Conservation (phyloP, 1,140 invertebrate species). For the Pygmarrhopalites habei region DNA sequence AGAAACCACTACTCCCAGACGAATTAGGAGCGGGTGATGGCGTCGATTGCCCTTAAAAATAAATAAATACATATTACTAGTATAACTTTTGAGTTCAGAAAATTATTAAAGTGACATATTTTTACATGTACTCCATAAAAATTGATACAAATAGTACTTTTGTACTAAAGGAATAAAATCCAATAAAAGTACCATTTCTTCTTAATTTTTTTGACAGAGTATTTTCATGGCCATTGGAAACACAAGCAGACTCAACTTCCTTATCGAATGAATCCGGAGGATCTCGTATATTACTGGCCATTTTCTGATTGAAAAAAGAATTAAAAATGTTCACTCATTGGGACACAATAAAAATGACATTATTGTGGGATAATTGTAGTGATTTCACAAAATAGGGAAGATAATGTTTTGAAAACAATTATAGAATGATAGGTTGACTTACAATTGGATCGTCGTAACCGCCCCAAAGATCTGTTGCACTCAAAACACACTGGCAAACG, state of each 20-base stretch:
- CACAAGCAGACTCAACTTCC: slow-evolving; percentile 4
- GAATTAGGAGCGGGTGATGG: slow-evolving; percentile 58
- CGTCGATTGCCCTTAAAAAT: slow-evolving; percentile 41
- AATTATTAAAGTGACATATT: no score
- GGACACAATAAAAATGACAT: no score
- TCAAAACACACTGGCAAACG: slow-evolving; percentile 34
- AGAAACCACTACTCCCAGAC: slow-evolving; percentile 73
- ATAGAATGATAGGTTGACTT: no score
- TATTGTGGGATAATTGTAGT: no score
- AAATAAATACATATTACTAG: not conserved
- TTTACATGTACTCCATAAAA: no score
- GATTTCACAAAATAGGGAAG: no score
- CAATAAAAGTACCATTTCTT: slow-evolving; percentile 35
- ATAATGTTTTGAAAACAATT: no score
- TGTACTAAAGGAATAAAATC: no score
- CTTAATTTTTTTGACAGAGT: slow-evolving; percentile 24
- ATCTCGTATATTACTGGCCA: slow-evolving; percentile 24
- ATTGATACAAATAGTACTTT: slow-evolving; percentile 9
- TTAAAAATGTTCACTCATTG: not conserved
- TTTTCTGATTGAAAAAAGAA: slow-evolving; percentile 16
- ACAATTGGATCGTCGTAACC: slow-evolving; percentile 30
- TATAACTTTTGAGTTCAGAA: not conserved
- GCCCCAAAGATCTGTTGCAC: slow-evolving; percentile 37
- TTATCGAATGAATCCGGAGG: slow-evolving; percentile 13
- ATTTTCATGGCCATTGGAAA: slow-evolving; percentile 23